Conservation (phyloP, 2,888 invertebrate species). For the Agrotis segetum region DNA sequence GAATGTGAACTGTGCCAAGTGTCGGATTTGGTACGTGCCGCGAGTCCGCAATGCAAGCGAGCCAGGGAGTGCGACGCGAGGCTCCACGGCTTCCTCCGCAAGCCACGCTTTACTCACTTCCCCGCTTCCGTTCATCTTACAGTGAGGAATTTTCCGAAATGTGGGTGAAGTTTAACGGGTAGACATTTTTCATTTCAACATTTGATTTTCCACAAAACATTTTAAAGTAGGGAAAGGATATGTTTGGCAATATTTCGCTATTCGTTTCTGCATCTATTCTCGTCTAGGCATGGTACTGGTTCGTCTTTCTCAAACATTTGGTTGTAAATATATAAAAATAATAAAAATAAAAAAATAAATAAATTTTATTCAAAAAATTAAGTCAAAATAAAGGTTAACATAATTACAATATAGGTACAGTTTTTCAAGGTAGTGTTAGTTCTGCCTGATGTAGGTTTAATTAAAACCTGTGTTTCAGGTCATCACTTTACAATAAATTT, state of each 20-base stretch:
- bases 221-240: conserved; percentile 9
- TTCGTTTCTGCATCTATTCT: background rate
- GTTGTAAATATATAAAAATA: background rate
- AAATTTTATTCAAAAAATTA: too few relatives aligned
- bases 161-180: conserved; percentile 50
- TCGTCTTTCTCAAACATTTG: background rate
- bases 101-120: conserved; percentile 62
- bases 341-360: too few relatives aligned
- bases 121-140: conserved; percentile 71
- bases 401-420: too few relatives aligned
- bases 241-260: conserved; percentile 28
- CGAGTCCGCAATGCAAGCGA: conserved; percentile 79
- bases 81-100: conserved; percentile 38
- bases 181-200: conserved; percentile 30
- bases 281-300: background rate
- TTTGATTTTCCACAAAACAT: conserved; percentile 38
- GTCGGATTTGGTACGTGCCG: conserved; percentile 87
- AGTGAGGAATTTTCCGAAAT: conserved; percentile 66
- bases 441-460: too few relatives aligned
- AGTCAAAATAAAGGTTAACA: too few relatives aligned
- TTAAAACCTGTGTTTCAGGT: too few relatives aligned
- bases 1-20: conserved; percentile 87
- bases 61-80: conserved; percentile 60
- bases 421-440: too few relatives aligned
- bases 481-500: too few relatives aligned